phyloP scores from a whole-genome alignment of 2,113 vertebrate genomes.

The Rhodinocichla rosea region DNA sequence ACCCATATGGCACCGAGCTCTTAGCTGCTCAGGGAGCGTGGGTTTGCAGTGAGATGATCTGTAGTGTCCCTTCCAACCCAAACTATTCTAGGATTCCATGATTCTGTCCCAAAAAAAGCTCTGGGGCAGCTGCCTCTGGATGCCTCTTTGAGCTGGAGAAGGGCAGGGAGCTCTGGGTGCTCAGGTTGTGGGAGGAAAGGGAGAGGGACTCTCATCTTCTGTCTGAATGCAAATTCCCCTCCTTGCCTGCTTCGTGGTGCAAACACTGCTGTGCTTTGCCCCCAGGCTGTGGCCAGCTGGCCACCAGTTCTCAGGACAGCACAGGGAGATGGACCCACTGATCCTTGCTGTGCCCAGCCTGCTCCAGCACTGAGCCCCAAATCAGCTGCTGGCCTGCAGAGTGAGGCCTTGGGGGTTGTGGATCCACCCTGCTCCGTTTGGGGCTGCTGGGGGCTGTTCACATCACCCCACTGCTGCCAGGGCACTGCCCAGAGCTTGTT shows the following conservation, averaged over 20 bases:
- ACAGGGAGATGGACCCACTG: background rate
- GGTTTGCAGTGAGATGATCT: background rate
- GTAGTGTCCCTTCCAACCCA: background rate
- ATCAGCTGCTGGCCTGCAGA: accelerated
- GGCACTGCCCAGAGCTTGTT: background rate
- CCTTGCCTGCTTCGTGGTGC: accelerated
- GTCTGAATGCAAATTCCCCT: background rate
- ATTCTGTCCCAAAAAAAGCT: background rate
- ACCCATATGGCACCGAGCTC: accelerated
- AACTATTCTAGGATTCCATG: background rate
- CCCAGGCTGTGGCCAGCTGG: background rate
- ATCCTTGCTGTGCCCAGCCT: background rate
- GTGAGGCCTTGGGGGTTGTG: accelerated
- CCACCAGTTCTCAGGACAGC: background rate
- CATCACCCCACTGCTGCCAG: background rate
- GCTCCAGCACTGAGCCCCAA: accelerated
- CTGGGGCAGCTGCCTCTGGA: background rate
- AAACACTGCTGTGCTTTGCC: background rate
- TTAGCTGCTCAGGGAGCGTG: background rate
- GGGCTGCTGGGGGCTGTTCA: background rate
- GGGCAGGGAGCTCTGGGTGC: background rate
- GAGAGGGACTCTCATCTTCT: background rate
- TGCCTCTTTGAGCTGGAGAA: background rate
- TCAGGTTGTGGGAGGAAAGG: background rate
- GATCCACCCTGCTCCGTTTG: background rate